Conservation (phyloP, 2,888 invertebrate genomes). For the Slavum lentiscoides region DNA sequence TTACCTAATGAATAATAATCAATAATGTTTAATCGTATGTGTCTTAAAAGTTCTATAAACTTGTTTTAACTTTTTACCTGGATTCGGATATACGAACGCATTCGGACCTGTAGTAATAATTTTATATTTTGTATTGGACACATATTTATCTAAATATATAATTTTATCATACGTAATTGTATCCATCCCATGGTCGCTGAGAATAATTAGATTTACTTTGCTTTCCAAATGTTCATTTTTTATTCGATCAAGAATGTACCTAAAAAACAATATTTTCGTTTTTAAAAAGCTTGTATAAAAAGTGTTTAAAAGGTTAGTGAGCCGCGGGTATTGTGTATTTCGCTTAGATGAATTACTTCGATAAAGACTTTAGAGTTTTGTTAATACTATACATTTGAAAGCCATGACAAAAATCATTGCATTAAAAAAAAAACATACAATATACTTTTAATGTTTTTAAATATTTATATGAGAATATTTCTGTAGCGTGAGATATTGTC, state of each 20-base stretch:
- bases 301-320: too few species aligned
- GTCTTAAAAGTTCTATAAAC: neutral
- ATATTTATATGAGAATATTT: too few species aligned
- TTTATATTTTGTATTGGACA: constrained; percentile 62
- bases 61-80: constrained; percentile 21
- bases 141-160: constrained; percentile 64
- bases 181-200: constrained; percentile 76
- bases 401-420: too few species aligned
- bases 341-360: too few species aligned
- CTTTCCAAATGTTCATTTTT: constrained; percentile 62
- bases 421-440: too few species aligned
- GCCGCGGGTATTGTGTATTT: too few species aligned
- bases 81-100: constrained; percentile 63
- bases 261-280: neutral
- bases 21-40: too few species aligned
- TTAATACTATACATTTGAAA: too few species aligned
- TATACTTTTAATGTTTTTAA: too few species aligned
- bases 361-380: too few species aligned
- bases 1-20: constrained; percentile 27
- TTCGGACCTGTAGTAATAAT: constrained; percentile 65
- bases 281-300: neutral
- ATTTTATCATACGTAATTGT: constrained; percentile 63
- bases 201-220: constrained; percentile 68
- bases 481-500: too few species aligned
- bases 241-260: constrained; percentile 65